These are phyloP conservation scores for Harpagoxenus sublaevis DNA, from an alignment of 2,888 invertebrate species.

Conservation along the genomic window DNA sequence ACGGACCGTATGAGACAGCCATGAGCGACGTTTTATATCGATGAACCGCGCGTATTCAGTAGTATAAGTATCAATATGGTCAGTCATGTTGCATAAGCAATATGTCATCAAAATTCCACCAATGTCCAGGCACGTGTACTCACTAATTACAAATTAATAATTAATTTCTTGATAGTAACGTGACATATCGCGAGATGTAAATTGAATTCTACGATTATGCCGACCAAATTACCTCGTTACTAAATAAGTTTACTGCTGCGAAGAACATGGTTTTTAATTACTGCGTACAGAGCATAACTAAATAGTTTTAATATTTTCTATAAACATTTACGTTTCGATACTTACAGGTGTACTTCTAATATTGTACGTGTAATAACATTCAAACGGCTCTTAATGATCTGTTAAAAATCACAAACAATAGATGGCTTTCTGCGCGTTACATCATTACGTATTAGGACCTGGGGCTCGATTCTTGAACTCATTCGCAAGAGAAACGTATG, in stretches of 20 bases:
- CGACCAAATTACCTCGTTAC: background rate
- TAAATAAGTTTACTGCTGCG: background rate
- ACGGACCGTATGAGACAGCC: background rate
- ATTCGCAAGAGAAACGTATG: too few species aligned
- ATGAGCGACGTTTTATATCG: slow-evolving; percentile 6
- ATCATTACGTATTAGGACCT: background rate
- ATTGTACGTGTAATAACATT: background rate
- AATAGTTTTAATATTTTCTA: background rate
- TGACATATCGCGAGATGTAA: slow-evolving; percentile 9
- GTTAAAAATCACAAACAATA: background rate
- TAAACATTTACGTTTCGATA: background rate
- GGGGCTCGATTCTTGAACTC: too few species aligned
- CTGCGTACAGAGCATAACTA: background rate
- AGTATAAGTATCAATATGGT: slow-evolving; percentile 21
- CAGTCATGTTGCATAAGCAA: slow-evolving; percentile 14
- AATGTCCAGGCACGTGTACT: background rate
- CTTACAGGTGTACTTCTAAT: background rate
- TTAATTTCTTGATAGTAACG: slow-evolving; percentile 29
- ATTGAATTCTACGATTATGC: background rate
- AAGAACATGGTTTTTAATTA: background rate
- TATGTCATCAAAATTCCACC: slow-evolving; percentile 40
- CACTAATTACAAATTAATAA: slow-evolving; percentile 40
- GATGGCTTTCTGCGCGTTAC: background rate
- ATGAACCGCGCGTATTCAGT: slow-evolving; percentile 3
- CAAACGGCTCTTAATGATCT: background rate